Percentiles rank a stretch among this genome's conserved stretches.
Conservation (phyloP, 2,888 invertebrate genomes). For the Lomographa bimaculata region DNA sequence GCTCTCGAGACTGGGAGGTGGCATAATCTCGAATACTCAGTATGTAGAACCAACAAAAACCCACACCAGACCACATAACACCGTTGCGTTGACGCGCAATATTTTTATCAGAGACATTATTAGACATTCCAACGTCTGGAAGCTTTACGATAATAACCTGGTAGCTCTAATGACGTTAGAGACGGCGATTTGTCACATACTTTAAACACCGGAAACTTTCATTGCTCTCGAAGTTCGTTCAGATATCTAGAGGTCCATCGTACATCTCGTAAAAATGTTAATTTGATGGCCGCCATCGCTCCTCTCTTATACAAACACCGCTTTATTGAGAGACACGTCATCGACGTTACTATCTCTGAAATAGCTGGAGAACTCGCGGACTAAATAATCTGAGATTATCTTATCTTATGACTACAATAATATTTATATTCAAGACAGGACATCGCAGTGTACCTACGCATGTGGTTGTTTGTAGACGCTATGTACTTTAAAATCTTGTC, state of each 20-base stretch:
- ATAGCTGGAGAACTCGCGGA: constrained; percentile 9
- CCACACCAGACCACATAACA: background rate
- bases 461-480: no score
- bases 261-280: constrained; percentile 23
- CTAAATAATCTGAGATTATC: constrained; percentile 7
- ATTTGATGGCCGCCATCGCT: constrained; percentile 21
- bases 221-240: constrained; percentile 7
- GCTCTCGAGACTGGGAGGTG: no score
- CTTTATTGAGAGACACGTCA: constrained; percentile 19
- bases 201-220: constrained; percentile 15
- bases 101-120: constrained; percentile 2
- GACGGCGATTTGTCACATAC: constrained; percentile 11
- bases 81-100: constrained; percentile 4
- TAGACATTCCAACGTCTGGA: constrained; percentile 15
- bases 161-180: constrained; percentile 14
- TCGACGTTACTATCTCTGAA: constrained; percentile 26
- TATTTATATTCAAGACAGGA: no score
- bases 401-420: constrained; percentile 8
- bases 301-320: constrained; percentile 20
- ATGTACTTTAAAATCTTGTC: no score
- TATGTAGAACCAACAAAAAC: no score
- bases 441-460: no score
- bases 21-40: no score
- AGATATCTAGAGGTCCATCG: constrained; percentile 5
- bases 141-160: constrained; percentile 16